A percentile compares a stretch with the other conserved stretches of the same genome.
Evolutionary conservation across 2,113 vertebrate genomes (phyloP).

Genomic region (Merops nubicus): DNA sequence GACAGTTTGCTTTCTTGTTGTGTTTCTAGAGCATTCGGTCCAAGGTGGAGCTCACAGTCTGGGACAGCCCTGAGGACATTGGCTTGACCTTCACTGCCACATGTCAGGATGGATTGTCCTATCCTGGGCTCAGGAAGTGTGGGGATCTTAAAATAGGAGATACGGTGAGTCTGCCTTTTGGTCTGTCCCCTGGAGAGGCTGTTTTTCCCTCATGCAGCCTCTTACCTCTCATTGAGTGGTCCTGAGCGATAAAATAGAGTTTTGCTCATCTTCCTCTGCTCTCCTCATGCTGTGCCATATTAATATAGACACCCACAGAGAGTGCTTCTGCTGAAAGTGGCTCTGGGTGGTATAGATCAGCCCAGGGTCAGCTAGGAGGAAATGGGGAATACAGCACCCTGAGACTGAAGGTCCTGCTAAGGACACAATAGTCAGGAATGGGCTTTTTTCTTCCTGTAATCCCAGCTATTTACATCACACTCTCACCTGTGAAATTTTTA

Average conservation of each 20-base stretch:
- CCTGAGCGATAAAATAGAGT: not conserved
- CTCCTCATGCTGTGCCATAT: fast-evolving
- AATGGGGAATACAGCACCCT: not conserved
- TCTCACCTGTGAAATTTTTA: not conserved
- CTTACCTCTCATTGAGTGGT: not conserved
- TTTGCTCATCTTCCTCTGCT: not conserved
- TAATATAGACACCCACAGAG: not conserved
- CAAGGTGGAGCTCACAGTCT: conserved; percentile 94
- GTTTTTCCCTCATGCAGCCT: fast-evolving
- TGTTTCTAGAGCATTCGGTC: conserved; percentile 91
- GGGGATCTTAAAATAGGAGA: conserved; percentile 94
- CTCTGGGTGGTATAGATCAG: not conserved
- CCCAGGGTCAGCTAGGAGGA: not conserved
- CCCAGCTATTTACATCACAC: not conserved
- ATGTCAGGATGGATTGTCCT: conserved; percentile 90
- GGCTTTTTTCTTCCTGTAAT: not conserved
- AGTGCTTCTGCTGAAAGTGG: not conserved
- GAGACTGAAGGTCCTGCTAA: not conserved
- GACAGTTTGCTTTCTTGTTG: not conserved
- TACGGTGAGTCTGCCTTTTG: conserved; percentile 82
- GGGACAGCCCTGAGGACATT: conserved; percentile 93
- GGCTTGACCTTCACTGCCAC: conserved; percentile 91
- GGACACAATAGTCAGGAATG: not conserved
- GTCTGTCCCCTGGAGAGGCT: not conserved
- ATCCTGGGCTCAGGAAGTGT: conserved; percentile 90